Evolutionary conservation across 1,140 invertebrate genomes (phyloP).

Genomic region (Eubasilissa regina): DNA sequence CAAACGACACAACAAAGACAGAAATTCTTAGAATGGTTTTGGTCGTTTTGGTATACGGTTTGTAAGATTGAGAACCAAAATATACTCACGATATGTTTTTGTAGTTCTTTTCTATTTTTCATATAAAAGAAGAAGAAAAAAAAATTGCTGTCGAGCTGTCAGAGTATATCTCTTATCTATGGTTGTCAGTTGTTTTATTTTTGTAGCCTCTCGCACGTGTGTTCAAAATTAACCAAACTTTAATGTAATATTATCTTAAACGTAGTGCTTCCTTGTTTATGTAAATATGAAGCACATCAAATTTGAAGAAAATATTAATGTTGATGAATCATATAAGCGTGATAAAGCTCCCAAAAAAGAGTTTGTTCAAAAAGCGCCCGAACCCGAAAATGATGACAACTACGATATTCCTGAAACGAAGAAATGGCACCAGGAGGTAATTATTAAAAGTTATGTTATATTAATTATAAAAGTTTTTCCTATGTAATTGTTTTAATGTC

Average conservation of each 20-base stretch:
- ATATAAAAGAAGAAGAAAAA: not conserved
- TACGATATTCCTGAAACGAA: slow-evolving; percentile 70
- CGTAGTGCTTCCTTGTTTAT: not conserved
- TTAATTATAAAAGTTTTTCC: not conserved
- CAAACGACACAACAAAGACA: too few relatives aligned
- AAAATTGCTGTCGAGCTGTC: not conserved
- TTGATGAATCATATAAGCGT: slow-evolving; percentile 67
- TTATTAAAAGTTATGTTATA: slow-evolving; percentile 17
- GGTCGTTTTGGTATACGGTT: too few relatives aligned
- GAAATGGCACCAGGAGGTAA: slow-evolving; percentile 71
- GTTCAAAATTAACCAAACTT: slow-evolving; percentile 15
- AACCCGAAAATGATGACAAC: slow-evolving; percentile 67
- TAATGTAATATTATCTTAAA: not conserved
- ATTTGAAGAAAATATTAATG: slow-evolving; percentile 70
- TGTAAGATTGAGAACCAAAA: too few relatives aligned
- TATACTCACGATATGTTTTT: too few relatives aligned
- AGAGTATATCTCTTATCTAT: too few relatives aligned
- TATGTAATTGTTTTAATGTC: not conserved
- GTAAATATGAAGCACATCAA: slow-evolving; percentile 69
- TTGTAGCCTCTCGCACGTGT: not conserved
- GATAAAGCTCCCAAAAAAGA: slow-evolving; percentile 63
- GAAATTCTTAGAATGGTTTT: too few relatives aligned
- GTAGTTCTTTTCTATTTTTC: too few relatives aligned
- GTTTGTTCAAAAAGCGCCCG: slow-evolving; percentile 65
- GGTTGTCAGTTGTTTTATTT: slow-evolving; percentile 23